Evolutionary conservation across 2,888 invertebrate genomes (phyloP).

Genomic region (Helleia helle): DNA sequence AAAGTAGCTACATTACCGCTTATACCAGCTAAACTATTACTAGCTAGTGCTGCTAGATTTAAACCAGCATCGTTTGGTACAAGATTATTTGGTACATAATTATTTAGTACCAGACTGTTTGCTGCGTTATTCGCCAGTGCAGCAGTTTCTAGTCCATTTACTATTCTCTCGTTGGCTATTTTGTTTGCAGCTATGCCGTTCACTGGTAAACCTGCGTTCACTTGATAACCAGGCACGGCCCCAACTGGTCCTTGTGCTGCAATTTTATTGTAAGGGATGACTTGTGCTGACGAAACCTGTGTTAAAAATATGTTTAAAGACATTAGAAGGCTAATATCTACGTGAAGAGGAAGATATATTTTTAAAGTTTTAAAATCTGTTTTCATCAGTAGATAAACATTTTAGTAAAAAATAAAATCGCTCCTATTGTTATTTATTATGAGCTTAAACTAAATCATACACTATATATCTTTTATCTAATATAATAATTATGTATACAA

Average conservation of each 20-base stretch:
- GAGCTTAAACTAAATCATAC: too few relatives aligned
- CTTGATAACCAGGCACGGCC: constrained; percentile 3
- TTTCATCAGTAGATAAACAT: too few relatives aligned
- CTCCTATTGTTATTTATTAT: too few relatives aligned
- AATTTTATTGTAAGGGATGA: constrained; percentile 19
- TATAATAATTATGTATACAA: too few relatives aligned
- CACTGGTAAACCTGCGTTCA: not conserved
- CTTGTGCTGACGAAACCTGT: constrained; percentile 30
- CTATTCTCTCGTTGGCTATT: constrained; percentile 5
- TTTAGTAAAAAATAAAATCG: too few relatives aligned
- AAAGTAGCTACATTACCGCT: constrained; percentile 27
- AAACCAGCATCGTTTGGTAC: constrained; percentile 4
- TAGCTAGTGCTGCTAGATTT: constrained; percentile 18
- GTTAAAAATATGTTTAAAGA: constrained; percentile 14
- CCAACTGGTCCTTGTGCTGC: constrained; percentile 9
- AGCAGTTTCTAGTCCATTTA: not conserved
- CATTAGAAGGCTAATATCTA: too few relatives aligned
- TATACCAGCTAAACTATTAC: constrained; percentile 19
- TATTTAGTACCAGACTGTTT: too few relatives aligned
- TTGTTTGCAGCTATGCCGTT: not conserved
- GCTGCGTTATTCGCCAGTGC: constrained; percentile 1
- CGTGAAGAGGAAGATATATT: too few relatives aligned
- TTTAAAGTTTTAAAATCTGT: too few relatives aligned
- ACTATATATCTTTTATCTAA: too few relatives aligned
- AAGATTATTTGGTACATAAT: too few relatives aligned